Evolutionary conservation across 2,888 invertebrate species (phyloP).

Genomic region (Phyllotreta striolata): DNA sequence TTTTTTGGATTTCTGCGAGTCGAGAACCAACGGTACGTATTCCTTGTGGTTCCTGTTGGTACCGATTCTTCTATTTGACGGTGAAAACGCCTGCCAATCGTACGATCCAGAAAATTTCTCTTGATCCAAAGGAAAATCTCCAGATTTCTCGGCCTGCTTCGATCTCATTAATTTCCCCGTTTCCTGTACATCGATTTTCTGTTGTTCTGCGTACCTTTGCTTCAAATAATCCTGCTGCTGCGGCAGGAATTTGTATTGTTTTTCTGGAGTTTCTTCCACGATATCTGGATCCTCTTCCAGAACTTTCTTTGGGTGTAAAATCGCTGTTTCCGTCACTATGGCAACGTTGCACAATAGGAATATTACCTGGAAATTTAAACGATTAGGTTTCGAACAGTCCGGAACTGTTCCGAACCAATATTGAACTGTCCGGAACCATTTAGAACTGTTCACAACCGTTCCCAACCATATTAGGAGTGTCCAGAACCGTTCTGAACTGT

Average conservation of each 20-base stretch:
- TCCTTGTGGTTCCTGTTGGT: constrained; percentile 29
- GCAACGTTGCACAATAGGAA: not conserved
- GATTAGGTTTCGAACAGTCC: too few relatives aligned
- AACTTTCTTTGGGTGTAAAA: constrained; percentile 19
- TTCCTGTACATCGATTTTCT: constrained; percentile 46
- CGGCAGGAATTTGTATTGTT: constrained; percentile 23
- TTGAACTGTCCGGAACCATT: too few relatives aligned
- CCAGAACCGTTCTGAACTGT: too few relatives aligned
- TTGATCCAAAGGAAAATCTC: not conserved
- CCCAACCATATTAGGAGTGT: too few relatives aligned
- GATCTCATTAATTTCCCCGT: constrained; percentile 7
- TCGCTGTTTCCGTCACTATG: not conserved
- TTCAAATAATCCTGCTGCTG: constrained; percentile 53
- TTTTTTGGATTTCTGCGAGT: constrained; percentile 29
- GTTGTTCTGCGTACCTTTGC: constrained; percentile 55
- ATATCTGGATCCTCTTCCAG: constrained; percentile 7
- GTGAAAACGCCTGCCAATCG: constrained; percentile 30
- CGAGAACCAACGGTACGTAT: constrained; percentile 16
- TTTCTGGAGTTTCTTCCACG: constrained; percentile 6
- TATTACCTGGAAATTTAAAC: constrained; percentile 10
- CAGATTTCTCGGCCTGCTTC: not conserved
- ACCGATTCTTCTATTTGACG: constrained; percentile 1
- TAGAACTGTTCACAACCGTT: too few relatives aligned
- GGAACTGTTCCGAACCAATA: too few relatives aligned
- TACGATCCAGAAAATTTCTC: constrained; percentile 7